Evolutionary conservation across 35 echinoderm and acorn worm species (phyloP).

Genomic region (Patiria miniata): DNA sequence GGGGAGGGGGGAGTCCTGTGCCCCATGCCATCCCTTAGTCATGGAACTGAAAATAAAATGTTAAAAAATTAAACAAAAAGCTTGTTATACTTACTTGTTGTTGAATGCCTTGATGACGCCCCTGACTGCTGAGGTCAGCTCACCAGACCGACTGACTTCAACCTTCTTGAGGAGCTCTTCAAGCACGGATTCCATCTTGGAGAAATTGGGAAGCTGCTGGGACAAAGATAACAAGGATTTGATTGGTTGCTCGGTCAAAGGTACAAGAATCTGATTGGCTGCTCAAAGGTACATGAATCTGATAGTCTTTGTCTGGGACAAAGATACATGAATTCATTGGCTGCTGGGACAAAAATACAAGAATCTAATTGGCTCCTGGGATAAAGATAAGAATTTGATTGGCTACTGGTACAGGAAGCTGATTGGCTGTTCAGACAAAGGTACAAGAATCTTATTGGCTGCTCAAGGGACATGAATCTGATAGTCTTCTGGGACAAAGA

Average conservation of each 20-base stretch:
- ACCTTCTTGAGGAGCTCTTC: conserved; percentile 29
- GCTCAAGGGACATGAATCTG: not conserved
- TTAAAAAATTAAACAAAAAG: too few relatives aligned
- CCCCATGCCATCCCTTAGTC: too few relatives aligned
- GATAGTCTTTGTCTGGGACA: too few relatives aligned
- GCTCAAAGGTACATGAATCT: too few relatives aligned
- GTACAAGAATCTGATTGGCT: too few relatives aligned
- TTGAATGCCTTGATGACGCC: conserved; percentile 29
- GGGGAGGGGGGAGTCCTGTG: too few relatives aligned
- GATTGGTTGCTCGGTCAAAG: not conserved
- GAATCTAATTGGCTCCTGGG: too few relatives aligned
- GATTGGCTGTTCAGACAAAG: not conserved
- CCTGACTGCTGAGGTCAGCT: conserved; percentile 23
- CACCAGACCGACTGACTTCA: conserved; percentile 50
- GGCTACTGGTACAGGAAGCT: not conserved
- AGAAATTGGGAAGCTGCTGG: conserved; percentile 33
- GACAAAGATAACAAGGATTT: not conserved
- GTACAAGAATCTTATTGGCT: too few relatives aligned
- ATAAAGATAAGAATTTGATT: too few relatives aligned
- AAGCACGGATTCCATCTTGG: not conserved
- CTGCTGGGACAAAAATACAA: too few relatives aligned
- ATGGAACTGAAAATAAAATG: too few relatives aligned
- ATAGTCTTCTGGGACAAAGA: not conserved
- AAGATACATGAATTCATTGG: too few relatives aligned
- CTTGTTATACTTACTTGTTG: conserved; percentile 45